A percentile compares a stretch with the other conserved stretches of the same genome.
These are phyloP conservation scores for Sciurus niger DNA, from an alignment of 2,113 vertebrate species.

Conservation along the genomic window DNA sequence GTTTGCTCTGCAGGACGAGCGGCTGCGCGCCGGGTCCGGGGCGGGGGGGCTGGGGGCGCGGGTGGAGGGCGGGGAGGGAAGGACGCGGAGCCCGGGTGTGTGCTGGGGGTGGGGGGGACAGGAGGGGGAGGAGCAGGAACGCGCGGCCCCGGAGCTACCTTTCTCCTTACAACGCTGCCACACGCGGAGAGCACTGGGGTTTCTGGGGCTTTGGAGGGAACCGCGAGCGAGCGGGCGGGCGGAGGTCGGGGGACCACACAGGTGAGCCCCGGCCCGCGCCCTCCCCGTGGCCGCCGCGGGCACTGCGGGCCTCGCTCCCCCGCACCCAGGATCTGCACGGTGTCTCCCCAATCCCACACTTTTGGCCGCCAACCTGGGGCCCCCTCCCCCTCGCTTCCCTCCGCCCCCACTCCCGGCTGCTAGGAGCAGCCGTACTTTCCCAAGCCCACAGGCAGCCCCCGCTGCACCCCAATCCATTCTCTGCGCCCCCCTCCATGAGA, in stretches of 20 bases:
- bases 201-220: conserved; percentile 66
- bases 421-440: conserved; percentile 73
- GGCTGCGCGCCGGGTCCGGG: conserved; percentile 62
- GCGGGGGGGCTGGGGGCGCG: conserved; percentile 58
- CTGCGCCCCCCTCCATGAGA: not conserved
- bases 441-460: conserved; percentile 48
- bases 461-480: conserved; percentile 5
- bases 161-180: conserved; percentile 65
- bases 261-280: conserved; percentile 73
- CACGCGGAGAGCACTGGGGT: conserved; percentile 66
- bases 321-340: not conserved
- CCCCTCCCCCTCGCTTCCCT: not conserved
- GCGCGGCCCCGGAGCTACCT: conserved; percentile 81
- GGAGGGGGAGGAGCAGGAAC: conserved; percentile 83
- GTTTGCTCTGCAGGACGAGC: conserved; percentile 65
- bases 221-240: not conserved
- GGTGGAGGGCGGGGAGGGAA: conserved; percentile 56
- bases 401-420: conserved; percentile 7
- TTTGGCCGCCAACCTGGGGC: not conserved
- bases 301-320: not conserved
- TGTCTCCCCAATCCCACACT: conserved; percentile 29
- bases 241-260: conserved; percentile 77
- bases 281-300: not conserved
- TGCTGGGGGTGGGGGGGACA: conserved; percentile 34
- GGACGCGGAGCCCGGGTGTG: not conserved